Evolutionary conservation across 2,797 vertebrate species (phyloP), one percentile per base, ranked within the genome.

Genomic region (Chiloscyllium punctatum): DNA sequence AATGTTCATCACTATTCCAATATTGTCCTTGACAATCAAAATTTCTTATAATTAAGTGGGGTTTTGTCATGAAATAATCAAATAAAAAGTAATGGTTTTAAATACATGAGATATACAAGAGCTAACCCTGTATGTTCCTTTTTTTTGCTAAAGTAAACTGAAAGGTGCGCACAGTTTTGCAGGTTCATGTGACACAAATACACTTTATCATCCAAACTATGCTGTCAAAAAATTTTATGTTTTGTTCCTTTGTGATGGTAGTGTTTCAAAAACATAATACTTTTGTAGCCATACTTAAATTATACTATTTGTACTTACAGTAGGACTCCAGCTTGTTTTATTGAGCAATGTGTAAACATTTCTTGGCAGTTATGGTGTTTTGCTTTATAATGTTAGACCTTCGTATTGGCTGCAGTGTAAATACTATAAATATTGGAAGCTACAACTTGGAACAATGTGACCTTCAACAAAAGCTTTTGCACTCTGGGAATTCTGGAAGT

Each of bases 391-490:
- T 53, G 71, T 51, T 95, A 51, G 71, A n/a, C 94, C 94, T 95
- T 95, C 94, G 95, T 77, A 74, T 72, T 77, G 48, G 71, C 42
- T 53, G 71, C 71, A n/a, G 94, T 95, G 57, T 95, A 95, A 95
- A 95, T 71, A 95, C 48, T 94, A 69, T 74, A 94, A 94, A 74
- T 94, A 51, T 94, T 94, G 77, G 94, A 77, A 95, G 72, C 94
- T 77, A 23, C 94, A 77, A 95, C 94, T 74, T 95, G 57, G 71
- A n/a, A 53, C 94, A 95, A 53, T 77, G 94, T 77, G 94, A 95
- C 94, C 94, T 95, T 95, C 71, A 53, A 15, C 42, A 53, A 94
- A 95, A 53, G 48, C 68, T 48, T 77, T 77, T 77, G 51, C 77
- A 74, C 48, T 57, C 94, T 74, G 42, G n/a, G 71, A 74, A 71